These are phyloP conservation scores for Lamproptera curius DNA, from an alignment of 2,888 invertebrate genomes.

Conservation along the genomic window DNA sequence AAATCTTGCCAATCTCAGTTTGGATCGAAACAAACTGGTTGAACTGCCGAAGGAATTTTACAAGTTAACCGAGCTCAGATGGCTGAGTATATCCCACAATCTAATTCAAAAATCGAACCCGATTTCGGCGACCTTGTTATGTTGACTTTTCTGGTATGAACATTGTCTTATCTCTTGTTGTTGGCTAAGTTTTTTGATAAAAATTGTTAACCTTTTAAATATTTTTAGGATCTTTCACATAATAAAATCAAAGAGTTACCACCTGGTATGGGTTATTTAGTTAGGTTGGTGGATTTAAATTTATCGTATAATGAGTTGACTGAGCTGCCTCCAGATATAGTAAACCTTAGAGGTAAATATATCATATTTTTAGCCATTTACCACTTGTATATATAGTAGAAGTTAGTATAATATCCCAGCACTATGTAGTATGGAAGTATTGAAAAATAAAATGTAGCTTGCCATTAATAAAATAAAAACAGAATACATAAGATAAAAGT, in stretches of 20 bases:
- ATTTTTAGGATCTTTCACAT: slow-evolving; percentile 85
- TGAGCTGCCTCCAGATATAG: slow-evolving; percentile 89
- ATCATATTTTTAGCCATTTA: too few species aligned
- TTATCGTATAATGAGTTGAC: slow-evolving; percentile 85
- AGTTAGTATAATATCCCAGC: too few species aligned
- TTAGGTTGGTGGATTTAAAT: slow-evolving; percentile 85
- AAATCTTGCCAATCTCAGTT: slow-evolving; percentile 81
- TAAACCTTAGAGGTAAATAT: slow-evolving; percentile 85
- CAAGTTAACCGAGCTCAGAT: slow-evolving; percentile 82
- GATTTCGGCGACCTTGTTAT: slow-evolving; percentile 88
- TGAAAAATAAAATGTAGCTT: too few species aligned
- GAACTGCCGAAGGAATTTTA: slow-evolving; percentile 82
- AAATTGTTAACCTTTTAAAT: slow-evolving; percentile 12
- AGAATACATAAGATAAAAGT: too few species aligned
- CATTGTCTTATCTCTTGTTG: too few species aligned
- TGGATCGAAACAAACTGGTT: slow-evolving; percentile 83
- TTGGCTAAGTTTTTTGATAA: too few species aligned
- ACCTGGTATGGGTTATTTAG: slow-evolving; percentile 89
- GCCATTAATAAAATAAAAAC: too few species aligned
- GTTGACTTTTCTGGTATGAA: slow-evolving; percentile 75
- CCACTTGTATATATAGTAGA: too few species aligned
- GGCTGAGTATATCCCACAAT: slow-evolving; percentile 88
- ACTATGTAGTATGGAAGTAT: too few species aligned
- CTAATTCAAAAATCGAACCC: slow-evolving; percentile 80
- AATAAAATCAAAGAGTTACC: slow-evolving; percentile 86